These are phyloP conservation scores for Melinaea marsaeus DNA, from an alignment of 2,888 invertebrate species.

Conservation along the genomic window DNA sequence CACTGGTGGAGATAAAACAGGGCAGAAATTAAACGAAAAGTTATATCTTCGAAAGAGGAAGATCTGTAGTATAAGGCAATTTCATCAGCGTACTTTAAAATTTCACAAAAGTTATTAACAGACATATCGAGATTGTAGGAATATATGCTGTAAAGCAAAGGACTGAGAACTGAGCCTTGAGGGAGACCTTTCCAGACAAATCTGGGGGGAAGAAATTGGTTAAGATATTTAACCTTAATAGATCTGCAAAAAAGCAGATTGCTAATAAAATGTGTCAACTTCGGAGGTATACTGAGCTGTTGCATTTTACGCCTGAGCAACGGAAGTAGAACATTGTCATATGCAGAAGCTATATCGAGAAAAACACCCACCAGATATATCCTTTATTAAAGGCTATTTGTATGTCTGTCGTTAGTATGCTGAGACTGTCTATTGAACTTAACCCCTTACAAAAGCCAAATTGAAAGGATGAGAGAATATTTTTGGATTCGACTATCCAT, in stretches of 20 bases:
- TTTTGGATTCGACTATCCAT: too few species aligned
- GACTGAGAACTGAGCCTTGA: slow-evolving; percentile 31
- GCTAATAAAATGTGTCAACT: slow-evolving; percentile 19
- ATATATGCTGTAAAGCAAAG: slow-evolving; percentile 26
- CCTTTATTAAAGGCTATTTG: too few species aligned
- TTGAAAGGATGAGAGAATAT: too few species aligned
- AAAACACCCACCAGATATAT: slow-evolving; percentile 20
- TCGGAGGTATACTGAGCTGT: slow-evolving; percentile 25
- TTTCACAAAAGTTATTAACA: slow-evolving; percentile 9
- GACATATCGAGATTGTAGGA: slow-evolving; percentile 19
- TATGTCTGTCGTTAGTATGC: too few species aligned
- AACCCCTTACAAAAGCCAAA: too few species aligned
- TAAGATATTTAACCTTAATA: too few species aligned
- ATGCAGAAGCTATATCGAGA: slow-evolving; percentile 27
- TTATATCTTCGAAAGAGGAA: neutral
- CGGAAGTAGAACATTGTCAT: slow-evolving; percentile 32
- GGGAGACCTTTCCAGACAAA: slow-evolving; percentile 29
- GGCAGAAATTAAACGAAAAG: neutral
- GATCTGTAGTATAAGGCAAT: slow-evolving; percentile 17
- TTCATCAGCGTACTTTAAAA: slow-evolving; percentile 31
- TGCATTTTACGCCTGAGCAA: slow-evolving; percentile 30
- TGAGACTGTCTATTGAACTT: too few species aligned
- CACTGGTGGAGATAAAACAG: too few species aligned
- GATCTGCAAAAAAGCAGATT: slow-evolving; percentile 2
- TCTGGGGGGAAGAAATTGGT: slow-evolving; percentile 10